Evolutionary conservation across 1,140 invertebrate genomes (phyloP), one percentile per base, ranked within the genome.

Genomic region (Chironomus tepperi): DNA sequence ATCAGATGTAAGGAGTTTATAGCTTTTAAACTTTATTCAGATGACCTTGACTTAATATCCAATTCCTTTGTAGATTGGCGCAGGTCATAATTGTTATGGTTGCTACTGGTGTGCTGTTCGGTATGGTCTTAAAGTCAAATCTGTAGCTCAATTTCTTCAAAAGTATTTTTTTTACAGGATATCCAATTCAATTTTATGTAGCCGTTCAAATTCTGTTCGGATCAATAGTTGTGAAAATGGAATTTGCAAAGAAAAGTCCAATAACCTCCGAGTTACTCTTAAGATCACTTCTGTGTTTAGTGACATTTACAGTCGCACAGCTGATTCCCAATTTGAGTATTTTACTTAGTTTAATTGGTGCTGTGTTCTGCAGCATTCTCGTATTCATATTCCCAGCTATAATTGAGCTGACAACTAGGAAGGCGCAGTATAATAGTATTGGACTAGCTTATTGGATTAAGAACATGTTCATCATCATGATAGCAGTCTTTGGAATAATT

Each of bases 301-400:
- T 91, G 0, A 92, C 91, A 76, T 90, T 95, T 85, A 81, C 88
- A 3, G 82, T 96, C 65, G 95, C 95, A 0, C 88, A 91, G 76
- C 85, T 88, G 0, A 90, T 98, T 75, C 94, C 95, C 0, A 84
- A 94, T 77, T 83, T 98, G 73, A 91, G 92, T 65, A 83, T 94
- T 1, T 90, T 97, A 81, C 97, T 98, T 76, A 95, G 95, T 0
- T 84, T 97, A 67, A 91, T 97, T 65, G 96, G 96, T 2, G 93
- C 96, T 0, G 85, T 97, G 5, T 92, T 91, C 79, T 94, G 93
- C 76, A 93, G 93, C 24, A 89, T 92, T 0, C 83, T 97, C 70
- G 94, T 94, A 0, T 85, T 98, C 0, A 86, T 98, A 12, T 92
- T 97, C 78, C 96, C 96, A 1, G 91, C 95, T 1, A 82, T 96